phyloP scores from a whole-genome alignment of 2,113 vertebrate species.

The Pristiophorus japonicus region DNA sequence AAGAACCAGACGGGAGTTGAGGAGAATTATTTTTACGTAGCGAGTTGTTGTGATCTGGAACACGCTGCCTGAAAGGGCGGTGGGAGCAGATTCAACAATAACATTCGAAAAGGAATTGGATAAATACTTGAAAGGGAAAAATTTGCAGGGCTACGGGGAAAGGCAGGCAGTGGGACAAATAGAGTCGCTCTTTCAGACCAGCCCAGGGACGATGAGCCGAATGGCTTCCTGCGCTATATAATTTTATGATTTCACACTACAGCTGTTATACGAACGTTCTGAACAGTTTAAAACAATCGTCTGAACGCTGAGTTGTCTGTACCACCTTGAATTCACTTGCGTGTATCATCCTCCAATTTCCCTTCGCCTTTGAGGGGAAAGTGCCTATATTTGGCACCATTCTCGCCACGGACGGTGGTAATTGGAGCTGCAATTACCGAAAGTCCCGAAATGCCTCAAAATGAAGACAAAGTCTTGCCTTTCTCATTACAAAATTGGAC shows the following conservation, averaged over 20 bases:
- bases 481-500: not conserved
- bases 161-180: not conserved
- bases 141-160: not conserved
- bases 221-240: not conserved
- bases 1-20: too few relatives aligned
- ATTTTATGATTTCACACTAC: not conserved
- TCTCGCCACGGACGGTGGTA: not conserved
- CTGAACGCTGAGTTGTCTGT: not conserved
- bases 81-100: not conserved
- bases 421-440: not conserved
- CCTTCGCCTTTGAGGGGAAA: not conserved
- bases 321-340: not conserved
- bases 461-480: not conserved
- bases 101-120: not conserved
- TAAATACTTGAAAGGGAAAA: not conserved
- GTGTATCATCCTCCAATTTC: not conserved
- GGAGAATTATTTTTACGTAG: too few relatives aligned
- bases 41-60: not conserved
- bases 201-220: not conserved
- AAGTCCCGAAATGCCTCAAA: not conserved
- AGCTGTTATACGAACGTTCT: too few relatives aligned
- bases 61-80: not conserved
- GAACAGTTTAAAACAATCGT: not conserved
- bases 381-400: not conserved
- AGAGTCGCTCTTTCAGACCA: not conserved